Evolutionary conservation across 2,888 invertebrate genomes (phyloP).

Genomic region (Tortrix viridana): DNA sequence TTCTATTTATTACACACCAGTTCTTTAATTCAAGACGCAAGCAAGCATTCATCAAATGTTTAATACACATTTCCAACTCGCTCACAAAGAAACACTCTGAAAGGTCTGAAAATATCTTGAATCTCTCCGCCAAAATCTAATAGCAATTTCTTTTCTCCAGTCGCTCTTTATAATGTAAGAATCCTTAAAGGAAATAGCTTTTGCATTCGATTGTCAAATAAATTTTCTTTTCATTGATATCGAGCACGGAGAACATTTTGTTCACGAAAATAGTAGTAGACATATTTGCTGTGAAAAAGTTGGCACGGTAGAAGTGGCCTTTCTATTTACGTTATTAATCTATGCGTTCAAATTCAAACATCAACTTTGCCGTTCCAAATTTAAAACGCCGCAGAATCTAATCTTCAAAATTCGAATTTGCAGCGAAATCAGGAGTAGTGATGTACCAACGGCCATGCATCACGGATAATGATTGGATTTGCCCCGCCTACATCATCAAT

Average conservation of each 20-base stretch:
- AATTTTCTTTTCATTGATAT: constrained; percentile 36
- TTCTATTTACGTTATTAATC: constrained; percentile 20
- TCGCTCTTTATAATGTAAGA: constrained; percentile 36
- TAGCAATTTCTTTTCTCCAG: constrained; percentile 37
- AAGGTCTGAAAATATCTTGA: constrained; percentile 30
- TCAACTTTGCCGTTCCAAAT: constrained; percentile 18
- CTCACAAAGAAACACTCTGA: constrained; percentile 20
- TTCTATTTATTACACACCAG: not conserved
- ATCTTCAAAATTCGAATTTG: constrained; percentile 59
- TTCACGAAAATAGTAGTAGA: constrained; percentile 8
- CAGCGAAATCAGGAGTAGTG: constrained; percentile 64
- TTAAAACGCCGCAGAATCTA: constrained; percentile 46
- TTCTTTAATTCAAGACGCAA: not conserved
- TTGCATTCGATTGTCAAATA: constrained; percentile 38
- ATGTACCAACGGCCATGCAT: constrained; percentile 80
- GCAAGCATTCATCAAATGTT: constrained; percentile 10
- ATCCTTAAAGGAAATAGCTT: constrained; percentile 38
- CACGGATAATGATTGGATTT: constrained; percentile 83
- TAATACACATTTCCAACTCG: constrained; percentile 14
- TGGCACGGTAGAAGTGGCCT: not conserved
- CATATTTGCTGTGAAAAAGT: not conserved
- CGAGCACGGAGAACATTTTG: constrained; percentile 25
- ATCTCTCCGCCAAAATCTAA: constrained; percentile 35
- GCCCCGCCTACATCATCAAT: constrained; percentile 84
- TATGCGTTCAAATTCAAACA: constrained; percentile 40